Conservation (phyloP, 2,113 vertebrate species). For the Aegypius monachus region DNA sequence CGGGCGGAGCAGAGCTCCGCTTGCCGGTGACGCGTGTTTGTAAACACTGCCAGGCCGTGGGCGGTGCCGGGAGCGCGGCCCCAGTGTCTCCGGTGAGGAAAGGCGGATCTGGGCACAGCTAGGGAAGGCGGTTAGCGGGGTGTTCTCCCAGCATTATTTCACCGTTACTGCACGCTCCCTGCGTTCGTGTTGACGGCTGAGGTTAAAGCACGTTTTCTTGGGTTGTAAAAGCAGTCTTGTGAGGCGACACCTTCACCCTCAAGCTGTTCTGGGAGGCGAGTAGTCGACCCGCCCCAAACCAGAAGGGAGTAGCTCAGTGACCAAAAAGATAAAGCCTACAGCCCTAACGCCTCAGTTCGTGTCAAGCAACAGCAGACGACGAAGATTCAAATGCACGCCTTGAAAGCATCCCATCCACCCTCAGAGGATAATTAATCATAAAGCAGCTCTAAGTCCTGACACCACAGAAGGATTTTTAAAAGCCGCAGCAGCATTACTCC, state of each 20-base stretch:
- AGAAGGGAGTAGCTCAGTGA: accelerated
- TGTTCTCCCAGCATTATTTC: no score
- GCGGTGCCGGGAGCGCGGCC: background rate
- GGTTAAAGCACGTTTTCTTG: no score
- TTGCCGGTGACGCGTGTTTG: conserved; percentile 68
- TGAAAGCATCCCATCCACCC: background rate
- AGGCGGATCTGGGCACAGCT: background rate
- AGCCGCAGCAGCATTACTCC: accelerated
- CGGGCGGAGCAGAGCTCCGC: background rate
- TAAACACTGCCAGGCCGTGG: conserved; percentile 67
- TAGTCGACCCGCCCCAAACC: accelerated
- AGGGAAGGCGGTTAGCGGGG: background rate
- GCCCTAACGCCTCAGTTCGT: background rate
- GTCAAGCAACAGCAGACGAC: background rate
- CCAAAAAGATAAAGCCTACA: background rate
- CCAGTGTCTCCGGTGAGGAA: background rate
- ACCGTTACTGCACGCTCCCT: background rate
- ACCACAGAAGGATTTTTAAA: background rate
- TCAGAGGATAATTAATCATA: background rate
- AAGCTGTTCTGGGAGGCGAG: accelerated
- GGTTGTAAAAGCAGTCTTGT: background rate
- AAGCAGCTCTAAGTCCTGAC: background rate
- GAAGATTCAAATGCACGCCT: background rate
- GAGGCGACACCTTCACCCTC: background rate
- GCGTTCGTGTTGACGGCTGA: background rate